Conservation (phyloP, 2,113 vertebrate genomes). For the Nestor notabilis region DNA sequence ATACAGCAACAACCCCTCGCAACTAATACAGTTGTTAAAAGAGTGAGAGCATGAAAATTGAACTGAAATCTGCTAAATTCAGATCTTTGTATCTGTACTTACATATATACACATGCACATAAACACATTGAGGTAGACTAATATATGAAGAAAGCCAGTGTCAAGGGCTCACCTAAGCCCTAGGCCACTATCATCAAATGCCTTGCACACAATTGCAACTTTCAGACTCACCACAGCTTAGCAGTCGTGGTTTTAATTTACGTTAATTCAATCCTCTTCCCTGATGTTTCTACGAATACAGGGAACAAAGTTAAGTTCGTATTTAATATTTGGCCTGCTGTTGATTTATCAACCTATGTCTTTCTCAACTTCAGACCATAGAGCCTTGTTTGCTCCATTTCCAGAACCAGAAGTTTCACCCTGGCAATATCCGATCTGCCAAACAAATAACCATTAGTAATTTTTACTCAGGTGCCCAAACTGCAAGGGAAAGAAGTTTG, state of each 20-base stretch:
- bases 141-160: not conserved
- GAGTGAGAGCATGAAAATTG: not conserved
- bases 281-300: not conserved
- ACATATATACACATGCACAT: rapidly evolving
- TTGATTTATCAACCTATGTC: not conserved
- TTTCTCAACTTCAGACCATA: not conserved
- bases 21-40: not conserved
- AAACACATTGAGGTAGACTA: not conserved
- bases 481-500: not conserved
- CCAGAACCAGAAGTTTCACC: not conserved
- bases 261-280: not conserved
- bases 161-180: not conserved
- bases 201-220: not conserved
- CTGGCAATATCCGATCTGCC: not conserved
- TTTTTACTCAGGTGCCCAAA: not conserved
- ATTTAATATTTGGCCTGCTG: not conserved
- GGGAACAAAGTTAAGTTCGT: not conserved
- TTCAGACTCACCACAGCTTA: not conserved
- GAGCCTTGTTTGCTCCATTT: not conserved
- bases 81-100: not conserved
- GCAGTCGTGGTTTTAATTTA: not conserved
- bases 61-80: not conserved
- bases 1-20: not conserved
- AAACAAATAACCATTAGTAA: not conserved
- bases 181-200: not conserved